These are phyloP conservation scores for Anaspis maculata DNA, from an alignment of 2,888 invertebrate species.

Conservation along the genomic window DNA sequence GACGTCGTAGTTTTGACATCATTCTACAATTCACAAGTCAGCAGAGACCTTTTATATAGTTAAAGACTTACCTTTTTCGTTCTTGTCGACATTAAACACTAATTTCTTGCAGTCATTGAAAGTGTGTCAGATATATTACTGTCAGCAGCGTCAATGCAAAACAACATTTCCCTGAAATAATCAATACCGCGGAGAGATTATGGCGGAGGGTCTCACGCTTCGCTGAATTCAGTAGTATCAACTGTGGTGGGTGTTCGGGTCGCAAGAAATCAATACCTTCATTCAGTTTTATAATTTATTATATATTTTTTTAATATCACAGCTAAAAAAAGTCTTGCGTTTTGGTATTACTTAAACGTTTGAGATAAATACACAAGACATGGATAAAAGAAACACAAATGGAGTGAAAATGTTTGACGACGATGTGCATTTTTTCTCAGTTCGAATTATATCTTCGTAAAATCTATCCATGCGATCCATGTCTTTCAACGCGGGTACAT, in stretches of 20 bases:
- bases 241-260: slow-evolving; percentile 6
- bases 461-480: too few relatives aligned
- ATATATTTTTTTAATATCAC: slow-evolving; percentile 9
- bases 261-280: too few relatives aligned
- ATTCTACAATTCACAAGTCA: slow-evolving; percentile 2
- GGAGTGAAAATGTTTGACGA: too few relatives aligned
- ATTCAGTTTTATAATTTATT: too few relatives aligned
- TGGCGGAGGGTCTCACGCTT: slow-evolving; percentile 16
- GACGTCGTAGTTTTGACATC: slow-evolving; percentile 5
- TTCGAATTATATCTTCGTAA: too few relatives aligned
- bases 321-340: slow-evolving; percentile 2
- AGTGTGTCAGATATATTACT: slow-evolving; percentile 27
- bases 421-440: too few relatives aligned
- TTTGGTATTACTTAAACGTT: too few relatives aligned
- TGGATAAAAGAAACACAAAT: slow-evolving; percentile 5
- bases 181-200: slow-evolving; percentile 25
- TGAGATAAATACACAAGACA: background rate
- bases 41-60: background rate
- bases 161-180: slow-evolving; percentile 24
- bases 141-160: slow-evolving; percentile 21
- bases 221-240: slow-evolving; percentile 7
- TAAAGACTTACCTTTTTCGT: slow-evolving; percentile 19
- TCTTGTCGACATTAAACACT: slow-evolving; percentile 22
- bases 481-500: slow-evolving; percentile 30
- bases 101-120: slow-evolving; percentile 5